Base-by-base conservation (phyloP, 1,140 invertebrate species). In the Berghia stephanieae region DNA sequence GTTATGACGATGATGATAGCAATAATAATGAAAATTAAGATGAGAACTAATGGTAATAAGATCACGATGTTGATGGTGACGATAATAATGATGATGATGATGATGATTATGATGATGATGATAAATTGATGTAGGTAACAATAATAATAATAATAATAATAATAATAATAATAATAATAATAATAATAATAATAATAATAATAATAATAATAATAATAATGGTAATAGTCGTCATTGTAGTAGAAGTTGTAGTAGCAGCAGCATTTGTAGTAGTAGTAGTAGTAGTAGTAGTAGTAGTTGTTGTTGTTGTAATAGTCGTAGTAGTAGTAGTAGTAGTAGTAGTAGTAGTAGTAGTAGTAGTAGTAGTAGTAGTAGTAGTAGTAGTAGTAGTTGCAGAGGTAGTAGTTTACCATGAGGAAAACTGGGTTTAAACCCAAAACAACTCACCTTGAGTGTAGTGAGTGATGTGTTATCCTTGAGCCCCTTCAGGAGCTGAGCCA, bases 381-480 rank as follows among this genome's bases (percentile, higher is more conserved):
- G 40, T 10, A 31, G 27, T 43, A 24, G 42, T 27, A 52, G n/a
- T 46, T 18, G 3, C 42, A 46, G 18, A 31, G 10, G 27, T 31
- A 40, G 18, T 3, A n/a, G 34, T 63, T 10, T 66, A 68, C 27
- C 18, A 49, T 40, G 34, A 71, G 18, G 13, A 73, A n/a, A 36
- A 72, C 18, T 24, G 36, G 1, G 27, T 31, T 36, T 16, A 75
- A 13, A 21, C 31, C 1, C 49, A 57, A 24, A n/a, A 55, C 43
- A 40, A 6, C 63, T 46, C 43, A 83, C 83, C 18, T 78, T 76
- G 8, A 85, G 76, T 52, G 75, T 76, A 38, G 75, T 52, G 10
- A 85, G 79, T n/a, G 78, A 77, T 24, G 74, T 80, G 80, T 85
- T 85, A 27, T 78, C 40, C 40, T 81, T 63, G 21, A 85, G 73